Percentiles rank a stretch among this genome's conserved stretches.
Evolutionary conservation across 2,888 invertebrate species (phyloP).

Genomic region (Dryocosmus kuriphilus): DNA sequence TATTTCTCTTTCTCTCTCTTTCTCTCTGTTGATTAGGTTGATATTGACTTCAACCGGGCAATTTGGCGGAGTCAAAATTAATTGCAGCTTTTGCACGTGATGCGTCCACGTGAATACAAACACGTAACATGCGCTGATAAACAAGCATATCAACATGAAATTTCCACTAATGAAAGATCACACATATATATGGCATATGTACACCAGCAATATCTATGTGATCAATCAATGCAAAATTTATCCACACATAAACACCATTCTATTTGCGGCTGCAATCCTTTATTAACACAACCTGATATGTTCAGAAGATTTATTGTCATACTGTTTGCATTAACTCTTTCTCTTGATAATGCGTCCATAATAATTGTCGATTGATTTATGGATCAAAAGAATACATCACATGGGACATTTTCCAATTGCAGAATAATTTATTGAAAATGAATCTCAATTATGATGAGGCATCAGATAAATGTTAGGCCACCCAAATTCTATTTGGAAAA

Average conservation of each 20-base stretch:
- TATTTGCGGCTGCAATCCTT: conserved; percentile 54
- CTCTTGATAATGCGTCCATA: neutral
- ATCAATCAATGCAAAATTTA: conserved; percentile 53
- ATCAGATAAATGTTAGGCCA: too few relatives aligned
- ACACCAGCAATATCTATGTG: conserved; percentile 13
- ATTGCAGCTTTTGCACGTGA: conserved; percentile 8
- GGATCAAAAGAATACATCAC: neutral
- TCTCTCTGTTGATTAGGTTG: neutral
- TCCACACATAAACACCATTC: conserved; percentile 50
- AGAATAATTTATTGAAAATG: neutral
- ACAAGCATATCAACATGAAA: conserved; percentile 5
- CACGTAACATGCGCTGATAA: conserved; percentile 4
- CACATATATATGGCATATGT: neutral
- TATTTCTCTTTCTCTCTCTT: neutral
- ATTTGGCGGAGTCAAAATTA: conserved; percentile 9
- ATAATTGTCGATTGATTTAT: neutral
- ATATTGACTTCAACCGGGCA: neutral
- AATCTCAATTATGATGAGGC: too few relatives aligned
- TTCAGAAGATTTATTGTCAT: neutral
- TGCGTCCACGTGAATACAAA: neutral
- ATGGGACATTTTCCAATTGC: neutral
- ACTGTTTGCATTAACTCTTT: neutral
- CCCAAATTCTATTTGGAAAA: too few relatives aligned
- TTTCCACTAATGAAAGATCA: conserved; percentile 39
- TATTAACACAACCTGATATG: conserved; percentile 53